Base-by-base conservation (phyloP, 2,113 vertebrate genomes). In the Elaphurus davidianus region DNA sequence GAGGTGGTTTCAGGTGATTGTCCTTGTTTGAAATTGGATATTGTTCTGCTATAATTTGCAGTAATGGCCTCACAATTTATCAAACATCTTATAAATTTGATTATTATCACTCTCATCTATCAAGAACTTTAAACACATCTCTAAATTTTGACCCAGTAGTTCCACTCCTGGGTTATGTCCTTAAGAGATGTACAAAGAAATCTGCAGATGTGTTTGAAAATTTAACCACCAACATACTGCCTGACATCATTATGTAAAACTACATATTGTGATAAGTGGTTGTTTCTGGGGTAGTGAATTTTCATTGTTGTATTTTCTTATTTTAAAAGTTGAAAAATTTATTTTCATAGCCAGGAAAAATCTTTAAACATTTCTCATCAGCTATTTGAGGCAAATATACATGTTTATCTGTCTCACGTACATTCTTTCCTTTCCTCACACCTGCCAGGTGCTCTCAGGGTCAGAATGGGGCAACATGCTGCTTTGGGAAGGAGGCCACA, bases 391-490 rank as follows among this genome's bases (percentile, higher is more conserved):
- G 23, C 8, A 92, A 45, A 57, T 15, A 62, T 54, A 14, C 5
- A 25, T 0, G 9, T 8, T 1, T 59, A 17, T 91, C 83, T 85
- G 23, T 50, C 87, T 84, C 89, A 36, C 36, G 15, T 6, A 93
- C 27, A 81, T n/a, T 15, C 36, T 40, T 90, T 85, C 83, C 10
- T 92, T 40, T 97, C 87, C 7, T 1, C 85, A 97, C 90, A 11
- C 52, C 23, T 96, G 97, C 54, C 98, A 99, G 99, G 99, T 99
- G 62, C 98, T 99, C 89, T 99, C 99, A 0, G 99, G 99, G n/a
- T 99, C 99, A 17, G 99, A 99, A 89, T 99, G 99, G 99, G 99
- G 99, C 33, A 99, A 99, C 98, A 98, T 99, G 98, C 98, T 99
- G 94, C 98, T 99, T 71, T 99, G 99, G 99, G 99, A 99, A 59